Conservation (phyloP, 2,888 invertebrate species). For the Polyommatus icarus region DNA sequence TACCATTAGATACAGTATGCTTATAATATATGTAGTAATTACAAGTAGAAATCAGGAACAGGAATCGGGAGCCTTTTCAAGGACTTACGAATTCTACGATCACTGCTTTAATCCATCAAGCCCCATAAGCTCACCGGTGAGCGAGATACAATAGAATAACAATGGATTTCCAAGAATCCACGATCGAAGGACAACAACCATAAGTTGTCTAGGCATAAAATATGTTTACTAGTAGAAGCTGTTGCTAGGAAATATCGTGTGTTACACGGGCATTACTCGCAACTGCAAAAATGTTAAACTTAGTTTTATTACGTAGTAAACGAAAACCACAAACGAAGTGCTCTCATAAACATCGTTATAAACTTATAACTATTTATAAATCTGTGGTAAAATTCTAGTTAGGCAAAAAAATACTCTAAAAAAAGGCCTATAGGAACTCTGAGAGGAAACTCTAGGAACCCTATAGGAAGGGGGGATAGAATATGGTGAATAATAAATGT, state of each 20-base stretch:
- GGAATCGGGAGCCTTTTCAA: not conserved
- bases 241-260: not conserved
- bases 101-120: too few species aligned
- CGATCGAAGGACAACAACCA: not conserved
- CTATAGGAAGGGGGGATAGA: too few species aligned
- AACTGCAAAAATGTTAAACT: not conserved
- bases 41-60: too few species aligned
- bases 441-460: too few species aligned
- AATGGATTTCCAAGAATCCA: too few species aligned
- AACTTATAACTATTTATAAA: too few species aligned
- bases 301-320: constrained; percentile 17
- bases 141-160: too few species aligned
- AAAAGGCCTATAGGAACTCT: too few species aligned
- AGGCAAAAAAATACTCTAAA: not conserved
- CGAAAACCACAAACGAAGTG: constrained; percentile 10
- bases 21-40: too few species aligned
- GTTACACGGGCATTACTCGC: not conserved
- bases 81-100: not conserved
- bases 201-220: not conserved
- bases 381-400: not conserved
- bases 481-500: too few species aligned
- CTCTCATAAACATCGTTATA: not conserved
- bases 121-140: too few species aligned
- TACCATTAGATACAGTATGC: too few species aligned
- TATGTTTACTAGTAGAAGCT: not conserved